phyloP scores from a whole-genome alignment of 2,113 vertebrate genomes.

The Ardeotis arabs region DNA sequence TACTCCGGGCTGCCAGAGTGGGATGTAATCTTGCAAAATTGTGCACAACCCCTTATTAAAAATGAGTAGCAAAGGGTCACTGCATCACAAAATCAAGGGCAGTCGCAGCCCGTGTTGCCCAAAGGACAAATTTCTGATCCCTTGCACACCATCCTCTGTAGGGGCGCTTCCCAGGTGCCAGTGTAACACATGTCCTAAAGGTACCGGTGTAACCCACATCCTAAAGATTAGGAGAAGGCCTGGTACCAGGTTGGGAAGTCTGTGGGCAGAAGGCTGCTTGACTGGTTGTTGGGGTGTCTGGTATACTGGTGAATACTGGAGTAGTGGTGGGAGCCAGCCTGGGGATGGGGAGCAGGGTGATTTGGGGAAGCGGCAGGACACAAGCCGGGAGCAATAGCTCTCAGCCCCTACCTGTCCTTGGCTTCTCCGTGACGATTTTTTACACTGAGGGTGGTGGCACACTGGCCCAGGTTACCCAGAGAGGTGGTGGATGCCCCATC shows the following conservation, averaged over 20 bases:
- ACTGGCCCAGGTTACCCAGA: too few relatives aligned
- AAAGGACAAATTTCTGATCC: not conserved
- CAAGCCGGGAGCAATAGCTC: not conserved
- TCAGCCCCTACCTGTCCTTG: not conserved
- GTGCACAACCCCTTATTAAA: not conserved
- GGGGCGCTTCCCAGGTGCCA: not conserved
- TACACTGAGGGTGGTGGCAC: too few relatives aligned
- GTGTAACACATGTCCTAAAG: accelerated
- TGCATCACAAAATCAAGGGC: not conserved
- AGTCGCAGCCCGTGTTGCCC: not conserved
- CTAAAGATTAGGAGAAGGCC: not conserved
- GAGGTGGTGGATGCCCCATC: too few relatives aligned
- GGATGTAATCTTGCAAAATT: not conserved
- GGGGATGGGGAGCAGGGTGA: not conserved
- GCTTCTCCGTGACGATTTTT: not conserved
- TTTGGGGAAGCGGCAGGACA: not conserved
- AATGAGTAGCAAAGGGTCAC: not conserved
- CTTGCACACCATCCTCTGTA: not conserved
- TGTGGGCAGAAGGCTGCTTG: not conserved
- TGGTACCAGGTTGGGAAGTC: not conserved
- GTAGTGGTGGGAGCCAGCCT: accelerated
- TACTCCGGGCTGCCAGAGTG: accelerated
- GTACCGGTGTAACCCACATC: not conserved
- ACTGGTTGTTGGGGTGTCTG: not conserved
- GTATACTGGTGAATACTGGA: not conserved